Base-by-base conservation (phyloP, 2,797 vertebrate genomes). In the Cryptoprocta ferox region DNA sequence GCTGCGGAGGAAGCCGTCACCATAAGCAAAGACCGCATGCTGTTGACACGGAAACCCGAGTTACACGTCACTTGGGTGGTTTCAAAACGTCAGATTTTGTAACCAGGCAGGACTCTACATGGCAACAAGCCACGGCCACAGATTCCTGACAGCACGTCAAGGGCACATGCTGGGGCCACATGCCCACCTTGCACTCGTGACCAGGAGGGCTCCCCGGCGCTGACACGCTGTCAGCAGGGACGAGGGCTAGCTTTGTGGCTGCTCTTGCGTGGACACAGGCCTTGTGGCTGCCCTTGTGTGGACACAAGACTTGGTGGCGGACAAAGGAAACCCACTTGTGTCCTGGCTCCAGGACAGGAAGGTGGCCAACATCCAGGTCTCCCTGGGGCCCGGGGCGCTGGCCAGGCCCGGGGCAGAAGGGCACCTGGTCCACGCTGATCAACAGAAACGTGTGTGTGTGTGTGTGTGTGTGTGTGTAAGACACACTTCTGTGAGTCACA, bases 1-100 rank as follows among this genome's bases (percentile, higher is more conserved):
- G 96, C 90, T 30, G 78, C 78, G 12, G 93, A 89, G 93, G 86
- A 97, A 97, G 97, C 94, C 30, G 28, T 32, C 91, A 75, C 24
- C 0, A 66, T 65, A 78, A 79, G 53, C 81, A 89, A 66, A 79
- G 94, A 95, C 95, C 70, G 93, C 92, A 86, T 56, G 13, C 32
- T 61, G 97, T 96, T 97, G 97, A 79, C 97, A 98, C 96, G 91
- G 97, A 96, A 98, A 98, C 75, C 30, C 84, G 93, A 89, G 97
- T 97, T 93, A 98, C 97, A 97, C 95, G 50, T 50, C 93, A 82
- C 68, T 95, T 63, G 13, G 63, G 75, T 12, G 26, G 19, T 92
- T 97, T 94, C 28, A 45, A 97, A 97, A 96, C 71, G 97, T 95
- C 86, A 90, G 32, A 85, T 97, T 97, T 97, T 96, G 96, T 98